These are phyloP conservation scores for Parazoanthus darwini DNA, from an alignment of 92 coral and sea anemone species.

Conservation along the genomic window DNA sequence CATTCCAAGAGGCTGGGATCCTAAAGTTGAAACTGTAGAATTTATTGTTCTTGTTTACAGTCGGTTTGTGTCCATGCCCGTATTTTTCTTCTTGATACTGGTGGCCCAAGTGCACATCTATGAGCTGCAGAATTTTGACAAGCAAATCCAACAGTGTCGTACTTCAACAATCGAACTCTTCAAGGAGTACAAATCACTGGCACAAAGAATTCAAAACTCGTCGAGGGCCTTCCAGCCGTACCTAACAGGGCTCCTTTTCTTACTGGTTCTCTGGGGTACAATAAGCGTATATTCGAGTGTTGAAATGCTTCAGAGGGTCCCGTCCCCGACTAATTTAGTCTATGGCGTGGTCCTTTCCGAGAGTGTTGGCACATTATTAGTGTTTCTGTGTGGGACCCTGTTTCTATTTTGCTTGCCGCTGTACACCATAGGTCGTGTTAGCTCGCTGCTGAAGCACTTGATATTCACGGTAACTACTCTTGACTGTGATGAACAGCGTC, in stretches of 20 bases:
- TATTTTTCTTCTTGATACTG: conserved; percentile 55
- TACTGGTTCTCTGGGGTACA: conserved; percentile 58
- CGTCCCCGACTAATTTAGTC: conserved; percentile 4
- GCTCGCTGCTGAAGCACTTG: conserved; percentile 46
- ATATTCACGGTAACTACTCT: conserved; percentile 39
- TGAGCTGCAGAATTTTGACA: conserved; percentile 45
- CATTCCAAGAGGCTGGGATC: conserved; percentile 55
- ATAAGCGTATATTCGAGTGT: conserved; percentile 57
- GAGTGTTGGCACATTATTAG: conserved; percentile 46
- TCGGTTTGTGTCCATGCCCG: conserved; percentile 56
- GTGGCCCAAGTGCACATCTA: conserved; percentile 47
- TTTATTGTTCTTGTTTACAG: conserved; percentile 63
- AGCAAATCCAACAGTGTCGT: conserved; percentile 35
- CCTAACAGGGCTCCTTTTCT: conserved; percentile 46
- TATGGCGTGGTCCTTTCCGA: conserved; percentile 53
- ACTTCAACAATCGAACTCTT: conserved; percentile 36
- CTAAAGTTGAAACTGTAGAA: conserved; percentile 55
- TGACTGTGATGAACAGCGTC: conserved; percentile 53
- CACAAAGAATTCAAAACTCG: conserved; percentile 35
- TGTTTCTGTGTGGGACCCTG: conserved; percentile 48
- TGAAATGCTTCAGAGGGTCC: conserved; percentile 50
- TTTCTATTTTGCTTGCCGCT: conserved; percentile 56
- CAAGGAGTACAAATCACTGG: conserved; percentile 43
- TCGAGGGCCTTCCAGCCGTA: conserved; percentile 56
- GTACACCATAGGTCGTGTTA: conserved; percentile 51